Base-by-base conservation (phyloP, 1,140 invertebrate species). In the Drosophila athabasca region DNA sequence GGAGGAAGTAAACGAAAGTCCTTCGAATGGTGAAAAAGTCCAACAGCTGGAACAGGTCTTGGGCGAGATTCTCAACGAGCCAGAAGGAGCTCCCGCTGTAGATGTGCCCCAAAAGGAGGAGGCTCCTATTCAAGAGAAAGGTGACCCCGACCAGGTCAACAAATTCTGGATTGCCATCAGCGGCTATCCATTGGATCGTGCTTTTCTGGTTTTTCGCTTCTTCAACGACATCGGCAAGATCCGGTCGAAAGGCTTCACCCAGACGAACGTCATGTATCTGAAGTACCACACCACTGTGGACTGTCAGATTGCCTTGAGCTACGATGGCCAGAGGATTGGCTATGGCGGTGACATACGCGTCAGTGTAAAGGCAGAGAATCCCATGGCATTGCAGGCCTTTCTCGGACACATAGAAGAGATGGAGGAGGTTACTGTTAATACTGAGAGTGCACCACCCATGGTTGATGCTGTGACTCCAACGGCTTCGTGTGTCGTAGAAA, bases 291-390 rank as follows among this genome's bases (percentile, higher is more conserved):
- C 29, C 8, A 13, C 41, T 6, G 11, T 31, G n/a, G 81, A 84
- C 9, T 74, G 50, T 43, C 49, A 70, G 26, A 58, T 74, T 1
- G 81, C 81, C 0, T 24, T 87, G 6, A 85, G 81, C 19, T 84
- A 87, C 45, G 46, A 84, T 61, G 57, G 46, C 2, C 82, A 84
- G 13, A 69, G 45, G 22, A 74, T 81, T 29, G 81, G 81, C 13
- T 84, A 84, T 31, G 77, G 61, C 9, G 73, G 64, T 2, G 82
- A 85, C 45, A 84, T 84, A 13, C 51, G 48, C 1, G 81, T 84
- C 0, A 52, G 52, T 0, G 73, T 84, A 0, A 66, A 53, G 22
- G 43, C 39, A 0, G 61, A 80, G 22, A 66, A 66, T 61, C 81
- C 73, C 0, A 13, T 51, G 3, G 15, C 46, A 0, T n/a, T 62